Conservation (phyloP, 2,113 vertebrate species). For the Sylvietta virens region DNA sequence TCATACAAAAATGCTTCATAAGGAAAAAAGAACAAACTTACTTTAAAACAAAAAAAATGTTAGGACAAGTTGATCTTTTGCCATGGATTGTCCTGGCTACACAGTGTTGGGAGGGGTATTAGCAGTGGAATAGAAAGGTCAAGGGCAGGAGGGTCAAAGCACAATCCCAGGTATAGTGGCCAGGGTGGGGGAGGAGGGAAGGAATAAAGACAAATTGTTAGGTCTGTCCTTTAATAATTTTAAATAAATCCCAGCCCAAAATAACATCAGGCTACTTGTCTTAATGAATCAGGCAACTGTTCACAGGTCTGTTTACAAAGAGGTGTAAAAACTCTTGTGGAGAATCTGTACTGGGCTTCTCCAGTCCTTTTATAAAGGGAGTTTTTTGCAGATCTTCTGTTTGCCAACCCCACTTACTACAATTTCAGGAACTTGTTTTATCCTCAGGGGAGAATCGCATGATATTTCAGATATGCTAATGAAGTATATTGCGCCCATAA, state of each 20-base stretch:
- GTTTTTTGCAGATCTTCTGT: neutral
- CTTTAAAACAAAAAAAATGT: neutral
- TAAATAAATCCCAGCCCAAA: neutral
- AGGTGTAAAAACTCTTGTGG: neutral
- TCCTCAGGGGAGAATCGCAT: fast-evolving
- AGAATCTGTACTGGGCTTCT: neutral
- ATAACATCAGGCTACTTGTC: neutral
- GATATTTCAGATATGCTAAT: neutral
- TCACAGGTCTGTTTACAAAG: neutral
- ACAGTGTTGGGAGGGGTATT: neutral
- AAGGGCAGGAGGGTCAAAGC: neutral
- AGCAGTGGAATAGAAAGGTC: neutral
- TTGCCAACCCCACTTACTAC: neutral
- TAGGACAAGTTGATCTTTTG: neutral
- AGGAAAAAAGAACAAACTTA: neutral
- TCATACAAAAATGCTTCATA: neutral
- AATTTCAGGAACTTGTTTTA: neutral
- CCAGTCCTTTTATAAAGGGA: neutral
- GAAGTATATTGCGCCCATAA: neutral
- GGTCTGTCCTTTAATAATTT: neutral
- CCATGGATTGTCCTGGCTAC: neutral
- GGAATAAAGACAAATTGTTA: neutral
- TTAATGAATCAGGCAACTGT: neutral
- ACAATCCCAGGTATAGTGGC: neutral
- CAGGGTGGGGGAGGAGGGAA: neutral